A percentile compares a stretch with the other conserved stretches of the same genome.
phyloP scores from a whole-genome alignment of 2,113 vertebrate genomes.

The Loxodonta africana region DNA sequence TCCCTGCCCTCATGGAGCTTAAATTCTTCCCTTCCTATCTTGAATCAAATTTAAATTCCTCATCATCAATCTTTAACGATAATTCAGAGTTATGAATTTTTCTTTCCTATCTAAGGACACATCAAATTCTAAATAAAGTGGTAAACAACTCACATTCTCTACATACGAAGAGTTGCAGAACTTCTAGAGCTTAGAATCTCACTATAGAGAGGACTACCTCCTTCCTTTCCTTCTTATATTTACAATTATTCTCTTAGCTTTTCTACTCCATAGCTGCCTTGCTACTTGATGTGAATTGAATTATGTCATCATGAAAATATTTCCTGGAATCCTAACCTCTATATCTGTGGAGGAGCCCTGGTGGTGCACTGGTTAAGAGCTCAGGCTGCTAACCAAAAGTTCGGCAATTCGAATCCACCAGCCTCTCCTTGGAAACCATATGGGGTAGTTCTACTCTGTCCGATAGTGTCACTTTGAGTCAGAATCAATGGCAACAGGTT shows the following conservation, averaged over 20 bases:
- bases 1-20: not conserved
- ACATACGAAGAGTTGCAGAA: slow-evolving; percentile 71
- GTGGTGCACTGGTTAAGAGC: too few species aligned
- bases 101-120: slow-evolving; percentile 56
- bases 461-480: too few species aligned
- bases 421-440: too few species aligned
- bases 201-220: slow-evolving; percentile 35
- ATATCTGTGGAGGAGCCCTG: too few species aligned
- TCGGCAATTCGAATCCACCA: too few species aligned
- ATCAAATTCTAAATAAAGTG: slow-evolving; percentile 20
- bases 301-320: too few species aligned
- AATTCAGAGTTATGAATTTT: slow-evolving; percentile 59
- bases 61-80: not conserved
- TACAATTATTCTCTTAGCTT: slow-evolving; percentile 70
- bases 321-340: too few species aligned
- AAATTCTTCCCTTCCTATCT: not conserved
- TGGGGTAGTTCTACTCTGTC: too few species aligned
- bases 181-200: slow-evolving; percentile 76
- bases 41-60: slow-evolving; percentile 18
- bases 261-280: slow-evolving; percentile 74
- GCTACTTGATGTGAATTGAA: not conserved
- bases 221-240: slow-evolving; percentile 81
- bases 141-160: slow-evolving; percentile 69
- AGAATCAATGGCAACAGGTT: too few species aligned
- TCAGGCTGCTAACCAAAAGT: too few species aligned